Base-by-base conservation (phyloP, 2,888 invertebrate genomes). In the Hirudinaria manillensis region DNA sequence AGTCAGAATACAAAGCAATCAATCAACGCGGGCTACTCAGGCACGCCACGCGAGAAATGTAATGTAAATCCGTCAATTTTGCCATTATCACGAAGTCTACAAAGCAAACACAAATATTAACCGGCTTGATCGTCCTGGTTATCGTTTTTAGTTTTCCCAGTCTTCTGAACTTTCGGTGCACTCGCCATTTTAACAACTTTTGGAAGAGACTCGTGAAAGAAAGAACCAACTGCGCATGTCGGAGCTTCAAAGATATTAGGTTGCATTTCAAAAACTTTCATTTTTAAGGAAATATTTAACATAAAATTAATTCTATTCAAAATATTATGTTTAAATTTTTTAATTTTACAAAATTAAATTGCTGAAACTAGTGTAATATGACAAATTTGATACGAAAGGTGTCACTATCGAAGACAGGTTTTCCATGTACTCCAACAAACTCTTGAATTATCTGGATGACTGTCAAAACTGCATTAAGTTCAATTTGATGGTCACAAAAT, bases 171-270 rank as follows among this genome's bases (percentile, higher is more conserved):
- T 65, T 73, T 73, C n/a, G 73, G 61, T 27, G 55, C 56, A n/a
- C 65, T 73, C 34, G 73, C 73, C 73, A 73, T 73, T 65, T 73
- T 65, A 61, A 36, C 61, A n/a, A 70, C 27, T 27, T 51, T 53
- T 72, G 32, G 53, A 70, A 34, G 38, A 72, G 53, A 45, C 53
- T 45, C 53, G 45, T 72, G 72, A 72, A 55, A 55, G 72, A 72
- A 72, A 53, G 24, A 29, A 29, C 55, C 7, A 61, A 61, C 61
- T 61, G 55, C 72, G 72, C 72, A 72, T 72, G 72, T 53, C 51
- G n/a, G 32, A 27, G 45, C 27, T 21, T 51, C 7, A 61, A 61
- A 61, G 29, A 61, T 29, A 4, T 24, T 61, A 19, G 1, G 45
- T 45, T 45, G 16, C 45, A 45, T 45, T 45, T 45, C 45, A 45